Percentiles rank a stretch among this genome's conserved stretches.
phyloP scores from a whole-genome alignment of 2,113 vertebrate species.

The Rhea pennata region DNA sequence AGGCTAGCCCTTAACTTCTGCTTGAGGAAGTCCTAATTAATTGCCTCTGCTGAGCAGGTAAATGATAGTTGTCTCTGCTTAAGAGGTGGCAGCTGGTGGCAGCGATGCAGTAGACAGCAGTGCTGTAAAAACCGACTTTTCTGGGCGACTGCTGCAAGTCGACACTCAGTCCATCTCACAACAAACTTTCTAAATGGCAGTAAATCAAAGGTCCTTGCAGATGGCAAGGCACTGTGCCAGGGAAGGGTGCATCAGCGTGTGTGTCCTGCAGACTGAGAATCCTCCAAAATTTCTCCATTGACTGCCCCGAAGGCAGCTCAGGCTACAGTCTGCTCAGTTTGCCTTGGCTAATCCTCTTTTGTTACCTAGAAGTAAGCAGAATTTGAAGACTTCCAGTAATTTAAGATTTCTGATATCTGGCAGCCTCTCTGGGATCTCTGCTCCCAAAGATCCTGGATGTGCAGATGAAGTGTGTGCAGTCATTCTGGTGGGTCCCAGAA shows the following conservation, averaged over 20 bases:
- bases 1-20: slow-evolving; percentile 30
- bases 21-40: slow-evolving; percentile 10
- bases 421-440: background rate
- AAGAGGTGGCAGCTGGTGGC: background rate
- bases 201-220: slow-evolving; percentile 1
- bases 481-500: background rate
- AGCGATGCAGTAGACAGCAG: background rate
- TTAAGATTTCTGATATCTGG: background rate
- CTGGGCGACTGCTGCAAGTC: background rate
- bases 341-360: background rate
- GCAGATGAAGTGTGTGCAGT: background rate
- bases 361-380: background rate
- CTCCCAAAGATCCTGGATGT: background rate
- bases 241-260: background rate
- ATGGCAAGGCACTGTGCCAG: accelerated
- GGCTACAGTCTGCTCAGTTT: background rate
- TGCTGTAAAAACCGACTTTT: background rate
- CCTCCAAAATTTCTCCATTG: background rate
- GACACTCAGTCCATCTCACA: background rate
- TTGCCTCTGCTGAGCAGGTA: slow-evolving; percentile 35
- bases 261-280: background rate
- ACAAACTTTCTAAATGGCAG: background rate
- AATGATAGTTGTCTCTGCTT: background rate
- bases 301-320: background rate
- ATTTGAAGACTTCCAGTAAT: background rate